Evolutionary conservation across 1,140 invertebrate genomes (phyloP), one percentile per base, ranked within the genome.

Genomic region (Eueides isabella): DNA sequence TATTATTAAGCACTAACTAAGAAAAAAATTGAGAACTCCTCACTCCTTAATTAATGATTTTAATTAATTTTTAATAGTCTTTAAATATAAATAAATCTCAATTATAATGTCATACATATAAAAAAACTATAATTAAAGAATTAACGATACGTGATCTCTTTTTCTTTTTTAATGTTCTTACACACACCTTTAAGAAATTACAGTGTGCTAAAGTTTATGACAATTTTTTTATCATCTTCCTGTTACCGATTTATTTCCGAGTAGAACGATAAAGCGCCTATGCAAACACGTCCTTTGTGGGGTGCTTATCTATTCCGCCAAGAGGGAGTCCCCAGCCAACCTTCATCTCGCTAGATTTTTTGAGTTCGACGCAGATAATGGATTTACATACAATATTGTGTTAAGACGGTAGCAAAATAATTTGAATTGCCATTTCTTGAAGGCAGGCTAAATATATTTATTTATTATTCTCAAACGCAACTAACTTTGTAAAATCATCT

Each of bases 191-290:
- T 26, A 2, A 55, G 48, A 55, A 55, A 12, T 28, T 67, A 72
- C 48, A 48, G 68, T 65, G 14, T 71, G 67, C 63, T 64, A 31
- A n/a, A 68, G 68, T 74, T 31, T 48, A 66, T 74, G 75, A 87
- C 79, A 75, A 83, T 87, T 85, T 87, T 85, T 87, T 92, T 92
- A 90, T 90, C 88, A 44, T 80, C 86, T 90, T 92, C 88, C 90
- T 90, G 87, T 83, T 80, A 81, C 83, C 82, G 80, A 83, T 90
- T 88, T 91, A 88, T 91, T 90, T 92, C 90, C 90, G 87, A 80
- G 78, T 81, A 79, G 70, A 72, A 82, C 82, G 90, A 90, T 90
- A 92, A 72, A 82, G 80, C 80, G 82, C 81, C 82, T 84, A 78
- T 38, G 88, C 84, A 92, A 90, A 92, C 88, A 90, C 83, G 84